These are phyloP conservation scores for Mycetomoellerius zeteki DNA, from an alignment of 1,140 invertebrate species.

Conservation along the genomic window DNA sequence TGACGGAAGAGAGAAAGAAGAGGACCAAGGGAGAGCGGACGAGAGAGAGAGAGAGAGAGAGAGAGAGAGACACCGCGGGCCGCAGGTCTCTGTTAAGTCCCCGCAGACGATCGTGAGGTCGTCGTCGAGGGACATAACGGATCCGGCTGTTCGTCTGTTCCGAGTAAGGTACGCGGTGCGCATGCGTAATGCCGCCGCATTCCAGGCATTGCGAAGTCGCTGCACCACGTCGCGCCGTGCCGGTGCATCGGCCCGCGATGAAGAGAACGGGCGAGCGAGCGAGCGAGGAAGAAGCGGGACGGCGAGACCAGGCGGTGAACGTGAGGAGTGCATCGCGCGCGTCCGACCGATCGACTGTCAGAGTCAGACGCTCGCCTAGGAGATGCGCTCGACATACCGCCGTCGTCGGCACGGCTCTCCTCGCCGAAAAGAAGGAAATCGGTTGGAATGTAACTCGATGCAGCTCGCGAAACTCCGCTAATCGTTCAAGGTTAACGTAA, in stretches of 20 bases:
- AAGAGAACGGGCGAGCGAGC: conserved; percentile 32
- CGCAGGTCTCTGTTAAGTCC: conserved; percentile 64
- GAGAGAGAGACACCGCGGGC: background rate
- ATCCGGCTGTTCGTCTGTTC: conserved; percentile 82
- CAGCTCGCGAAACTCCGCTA: background rate
- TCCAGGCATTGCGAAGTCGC: conserved; percentile 84
- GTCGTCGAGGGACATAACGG: conserved; percentile 82
- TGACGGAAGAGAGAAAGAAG: conserved; percentile 30
- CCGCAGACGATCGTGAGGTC: conserved; percentile 75
- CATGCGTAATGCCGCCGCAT: conserved; percentile 86
- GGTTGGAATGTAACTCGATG: conserved; percentile 12
- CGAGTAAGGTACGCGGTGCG: conserved; percentile 85
- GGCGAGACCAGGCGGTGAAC: conserved; percentile 60
- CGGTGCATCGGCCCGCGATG: conserved; percentile 75
- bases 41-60: background rate
- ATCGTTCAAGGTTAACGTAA: conserved; percentile 49
- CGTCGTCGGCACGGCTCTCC: background rate
- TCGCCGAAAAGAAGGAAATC: conserved; percentile 43
- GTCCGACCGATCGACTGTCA: conserved; percentile 39
- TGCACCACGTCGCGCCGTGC: conserved; percentile 76
- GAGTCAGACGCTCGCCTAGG: conserved; percentile 37
- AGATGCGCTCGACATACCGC: conserved; percentile 22
- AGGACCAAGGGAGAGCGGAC: background rate
- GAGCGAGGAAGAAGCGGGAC: conserved; percentile 25
- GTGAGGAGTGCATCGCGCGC: conserved; percentile 60